Percentiles rank a stretch among this genome's conserved stretches.
Conservation (phyloP, 2,797 vertebrate genomes). For the Gymnothorax javanicus region DNA sequence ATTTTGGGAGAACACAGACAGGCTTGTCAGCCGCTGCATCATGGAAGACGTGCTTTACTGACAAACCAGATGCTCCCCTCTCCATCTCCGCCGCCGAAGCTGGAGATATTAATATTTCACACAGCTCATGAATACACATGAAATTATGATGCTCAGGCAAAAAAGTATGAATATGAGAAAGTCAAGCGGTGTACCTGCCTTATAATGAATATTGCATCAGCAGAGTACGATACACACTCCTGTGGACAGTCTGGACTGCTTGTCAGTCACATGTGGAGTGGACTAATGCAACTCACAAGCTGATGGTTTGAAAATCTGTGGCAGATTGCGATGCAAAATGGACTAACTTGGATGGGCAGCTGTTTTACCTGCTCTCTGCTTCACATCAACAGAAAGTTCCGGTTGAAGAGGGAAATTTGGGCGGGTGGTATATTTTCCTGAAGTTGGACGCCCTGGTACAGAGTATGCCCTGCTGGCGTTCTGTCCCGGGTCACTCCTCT, state of each 20-base stretch:
- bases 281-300: neutral
- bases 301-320: neutral
- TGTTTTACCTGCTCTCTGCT: too few relatives aligned
- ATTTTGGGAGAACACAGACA: too few relatives aligned
- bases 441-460: too few relatives aligned
- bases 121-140: neutral
- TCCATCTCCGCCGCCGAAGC: neutral
- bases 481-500: neutral
- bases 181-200: neutral
- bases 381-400: too few relatives aligned
- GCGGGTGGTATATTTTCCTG: too few relatives aligned
- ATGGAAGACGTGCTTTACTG: neutral
- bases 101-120: neutral
- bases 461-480: too few relatives aligned
- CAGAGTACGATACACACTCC: neutral
- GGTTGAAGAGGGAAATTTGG: too few relatives aligned
- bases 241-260: neutral
- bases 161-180: neutral
- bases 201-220: neutral
- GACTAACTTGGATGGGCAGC: too few relatives aligned
- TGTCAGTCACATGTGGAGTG: neutral
- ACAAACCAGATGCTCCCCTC: slow-evolving; percentile 7
- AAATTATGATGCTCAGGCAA: neutral
- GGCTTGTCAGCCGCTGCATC: too few relatives aligned
- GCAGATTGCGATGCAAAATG: too few relatives aligned